These are phyloP conservation scores for Tetranychus cinnabarinus DNA, from an alignment of 1,140 invertebrate genomes.

Conservation along the genomic window DNA sequence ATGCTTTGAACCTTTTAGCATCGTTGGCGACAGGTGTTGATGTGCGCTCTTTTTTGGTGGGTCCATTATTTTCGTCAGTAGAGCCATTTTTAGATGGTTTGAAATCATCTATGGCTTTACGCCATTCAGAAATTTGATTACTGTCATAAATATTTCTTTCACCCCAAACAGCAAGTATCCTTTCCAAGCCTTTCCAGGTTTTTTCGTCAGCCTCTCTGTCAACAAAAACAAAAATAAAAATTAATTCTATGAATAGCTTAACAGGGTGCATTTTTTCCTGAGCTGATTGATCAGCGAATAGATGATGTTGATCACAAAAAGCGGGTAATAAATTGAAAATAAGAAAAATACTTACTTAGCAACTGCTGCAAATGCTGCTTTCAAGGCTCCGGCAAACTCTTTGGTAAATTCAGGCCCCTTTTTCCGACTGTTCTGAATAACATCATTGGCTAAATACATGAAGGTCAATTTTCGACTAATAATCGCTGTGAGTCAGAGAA, in stretches of 20 bases:
- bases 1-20: not conserved
- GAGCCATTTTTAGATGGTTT: not conserved
- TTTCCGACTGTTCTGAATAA: constrained; percentile 92
- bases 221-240: not conserved
- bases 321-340: too few relatives aligned
- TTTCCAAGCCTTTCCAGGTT: constrained; percentile 36
- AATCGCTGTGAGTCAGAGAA: constrained; percentile 11
- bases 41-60: too few relatives aligned
- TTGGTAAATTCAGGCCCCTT: constrained; percentile 87
- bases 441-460: constrained; percentile 95
- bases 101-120: not conserved
- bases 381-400: constrained; percentile 48
- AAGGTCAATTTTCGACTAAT: constrained; percentile 37
- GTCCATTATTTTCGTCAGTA: not conserved
- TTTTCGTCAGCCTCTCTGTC: constrained; percentile 60
- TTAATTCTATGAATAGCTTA: too few relatives aligned
- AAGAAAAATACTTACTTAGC: constrained; percentile 54
- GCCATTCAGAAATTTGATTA: constrained; percentile 53
- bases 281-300: too few relatives aligned
- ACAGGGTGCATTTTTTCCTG: too few relatives aligned
- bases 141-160: constrained; percentile 65
- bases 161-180: constrained; percentile 84
- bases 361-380: constrained; percentile 57
- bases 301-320: too few relatives aligned
- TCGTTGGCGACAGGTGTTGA: not conserved